phyloP scores from a whole-genome alignment of 2,888 invertebrate species.

The Troglohyphantes excavatus region DNA sequence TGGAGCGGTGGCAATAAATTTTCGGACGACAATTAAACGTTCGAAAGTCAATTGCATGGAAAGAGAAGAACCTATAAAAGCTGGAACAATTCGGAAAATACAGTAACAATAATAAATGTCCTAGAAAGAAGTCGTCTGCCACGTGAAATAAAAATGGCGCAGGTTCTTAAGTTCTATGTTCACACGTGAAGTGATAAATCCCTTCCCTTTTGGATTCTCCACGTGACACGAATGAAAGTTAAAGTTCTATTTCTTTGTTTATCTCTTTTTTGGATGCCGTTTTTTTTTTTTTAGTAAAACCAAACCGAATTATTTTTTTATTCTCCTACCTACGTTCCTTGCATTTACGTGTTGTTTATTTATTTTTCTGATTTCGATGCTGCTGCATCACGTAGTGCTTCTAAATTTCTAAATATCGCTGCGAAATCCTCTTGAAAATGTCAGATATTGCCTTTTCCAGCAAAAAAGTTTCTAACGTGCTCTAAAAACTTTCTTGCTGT shows the following conservation, averaged over 20 bases:
- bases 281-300: constrained; percentile 1
- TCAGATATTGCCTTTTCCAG: constrained; percentile 7
- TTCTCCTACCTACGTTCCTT: background rate
- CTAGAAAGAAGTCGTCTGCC: constrained; percentile 14
- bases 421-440: constrained; percentile 33
- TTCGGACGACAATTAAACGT: constrained; percentile 7
- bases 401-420: constrained; percentile 39
- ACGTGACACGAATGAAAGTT: constrained; percentile 60
- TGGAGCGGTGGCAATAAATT: constrained; percentile 14
- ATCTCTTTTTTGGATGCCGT: constrained; percentile 7
- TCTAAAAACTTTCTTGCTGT: background rate
- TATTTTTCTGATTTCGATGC: background rate
- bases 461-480: background rate
- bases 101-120: constrained; percentile 41
- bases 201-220: constrained; percentile 54
- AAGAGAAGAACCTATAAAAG: constrained; percentile 8
- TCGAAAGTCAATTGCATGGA: constrained; percentile 25
- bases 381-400: constrained; percentile 8
- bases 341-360: background rate
- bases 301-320: background rate
- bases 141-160: constrained; percentile 33
- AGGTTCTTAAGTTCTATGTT: constrained; percentile 62
- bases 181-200: constrained; percentile 75
- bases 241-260: constrained; percentile 31
- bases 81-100: background rate